A percentile compares a stretch with the other conserved stretches of the same genome.
Conservation (phyloP, 2,113 vertebrate species). For the Ahaetulla prasina region DNA sequence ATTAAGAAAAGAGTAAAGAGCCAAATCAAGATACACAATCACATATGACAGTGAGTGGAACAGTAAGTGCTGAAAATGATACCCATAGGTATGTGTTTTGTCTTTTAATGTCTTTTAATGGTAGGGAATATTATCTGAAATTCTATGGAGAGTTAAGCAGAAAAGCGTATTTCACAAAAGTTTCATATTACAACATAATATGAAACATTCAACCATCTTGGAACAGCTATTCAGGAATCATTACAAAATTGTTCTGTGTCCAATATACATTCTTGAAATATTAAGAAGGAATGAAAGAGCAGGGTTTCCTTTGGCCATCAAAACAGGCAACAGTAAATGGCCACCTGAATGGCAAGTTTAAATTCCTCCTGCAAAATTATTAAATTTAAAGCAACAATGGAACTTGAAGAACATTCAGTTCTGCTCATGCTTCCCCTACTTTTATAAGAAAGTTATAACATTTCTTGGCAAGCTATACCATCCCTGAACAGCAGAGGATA, state of each 20-base stretch:
- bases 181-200: background rate
- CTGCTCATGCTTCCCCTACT: background rate
- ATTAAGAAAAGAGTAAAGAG: background rate
- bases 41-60: background rate
- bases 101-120: constrained; percentile 19
- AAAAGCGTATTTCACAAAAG: background rate
- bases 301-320: background rate
- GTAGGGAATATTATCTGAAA: background rate
- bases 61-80: constrained; percentile 14
- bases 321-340: background rate
- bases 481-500: background rate
- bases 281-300: background rate
- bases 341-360: background rate
- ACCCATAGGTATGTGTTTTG: constrained; percentile 14
- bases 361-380: background rate
- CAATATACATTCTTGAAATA: background rate
- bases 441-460: background rate
- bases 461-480: background rate
- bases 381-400: background rate
- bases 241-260: background rate
- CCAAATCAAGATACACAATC: background rate
- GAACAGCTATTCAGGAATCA: background rate
- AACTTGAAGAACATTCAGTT: background rate
- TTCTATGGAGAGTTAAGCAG: background rate
- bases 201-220: background rate